Conservation (phyloP, 1,140 invertebrate species). For the Pseudomyrmex sp. region DNA sequence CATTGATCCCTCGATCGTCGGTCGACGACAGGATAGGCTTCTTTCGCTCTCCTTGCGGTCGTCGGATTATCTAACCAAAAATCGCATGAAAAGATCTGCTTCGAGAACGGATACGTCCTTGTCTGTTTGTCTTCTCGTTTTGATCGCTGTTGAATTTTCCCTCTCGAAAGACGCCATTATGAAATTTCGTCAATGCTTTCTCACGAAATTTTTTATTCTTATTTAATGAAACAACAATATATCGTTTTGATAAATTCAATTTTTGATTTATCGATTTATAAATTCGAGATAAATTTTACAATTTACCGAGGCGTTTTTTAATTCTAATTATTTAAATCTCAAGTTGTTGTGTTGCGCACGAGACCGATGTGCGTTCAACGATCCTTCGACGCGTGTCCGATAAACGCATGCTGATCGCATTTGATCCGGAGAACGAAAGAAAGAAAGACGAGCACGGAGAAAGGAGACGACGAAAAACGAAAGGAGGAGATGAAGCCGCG, state of each 20-base stretch:
- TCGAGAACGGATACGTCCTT: constrained; percentile 45
- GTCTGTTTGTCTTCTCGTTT: constrained; percentile 50
- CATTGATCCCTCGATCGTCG: constrained; percentile 40
- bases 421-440: not conserved
- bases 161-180: not conserved
- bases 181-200: not conserved
- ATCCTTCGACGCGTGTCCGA: constrained; percentile 33
- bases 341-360: constrained; percentile 19
- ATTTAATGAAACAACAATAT: constrained; percentile 25
- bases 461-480: not conserved
- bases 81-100: constrained; percentile 38
- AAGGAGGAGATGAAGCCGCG: not conserved
- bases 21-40: not conserved
- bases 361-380: constrained; percentile 6
- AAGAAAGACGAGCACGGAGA: not conserved
- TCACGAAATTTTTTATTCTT: constrained; percentile 20
- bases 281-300: not conserved
- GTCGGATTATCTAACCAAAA: constrained; percentile 39
- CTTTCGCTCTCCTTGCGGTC: constrained; percentile 1
- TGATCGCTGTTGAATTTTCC: not conserved
- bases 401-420: constrained; percentile 41
- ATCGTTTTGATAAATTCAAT: not conserved
- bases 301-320: not conserved
- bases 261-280: not conserved
- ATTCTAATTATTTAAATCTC: constrained; percentile 40